Conservation (phyloP, 2,113 vertebrate genomes). For the Crypturellus undulatus region DNA sequence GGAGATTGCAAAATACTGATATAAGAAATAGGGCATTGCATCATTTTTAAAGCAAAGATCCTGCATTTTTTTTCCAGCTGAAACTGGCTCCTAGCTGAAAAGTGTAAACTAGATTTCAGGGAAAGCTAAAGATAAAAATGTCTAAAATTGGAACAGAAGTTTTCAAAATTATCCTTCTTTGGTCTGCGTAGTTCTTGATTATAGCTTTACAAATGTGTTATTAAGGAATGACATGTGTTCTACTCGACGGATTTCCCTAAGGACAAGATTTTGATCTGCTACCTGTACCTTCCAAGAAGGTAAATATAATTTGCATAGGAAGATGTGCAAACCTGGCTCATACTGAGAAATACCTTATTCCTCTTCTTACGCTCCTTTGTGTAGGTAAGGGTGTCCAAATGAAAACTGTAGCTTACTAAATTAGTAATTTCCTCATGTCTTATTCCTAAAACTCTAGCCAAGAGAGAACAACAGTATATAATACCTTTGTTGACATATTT, state of each 20-base stretch:
- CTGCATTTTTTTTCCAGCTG: neutral
- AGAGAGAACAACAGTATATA: neutral
- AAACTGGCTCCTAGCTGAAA: neutral
- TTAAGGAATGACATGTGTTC: neutral
- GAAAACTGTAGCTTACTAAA: neutral
- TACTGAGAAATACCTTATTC: neutral
- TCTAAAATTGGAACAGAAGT: neutral
- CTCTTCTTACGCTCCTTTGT: neutral
- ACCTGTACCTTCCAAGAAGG: neutral
- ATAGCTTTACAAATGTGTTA: neutral
- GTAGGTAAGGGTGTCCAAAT: neutral
- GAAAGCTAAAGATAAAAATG: neutral
- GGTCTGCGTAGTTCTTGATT: neutral
- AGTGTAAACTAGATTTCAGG: neutral
- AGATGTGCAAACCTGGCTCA: neutral
- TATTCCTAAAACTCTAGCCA: neutral
- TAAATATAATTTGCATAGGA: neutral
- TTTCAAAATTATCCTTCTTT: neutral
- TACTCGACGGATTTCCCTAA: neutral
- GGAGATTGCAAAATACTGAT: neutral
- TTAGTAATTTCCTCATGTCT: neutral
- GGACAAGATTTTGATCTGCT: neutral
- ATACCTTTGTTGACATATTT: neutral
- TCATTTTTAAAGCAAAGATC: neutral
- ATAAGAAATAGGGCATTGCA: neutral